Conservation (phyloP, 2,113 vertebrate genomes). For the Xyrauchen texanus region DNA sequence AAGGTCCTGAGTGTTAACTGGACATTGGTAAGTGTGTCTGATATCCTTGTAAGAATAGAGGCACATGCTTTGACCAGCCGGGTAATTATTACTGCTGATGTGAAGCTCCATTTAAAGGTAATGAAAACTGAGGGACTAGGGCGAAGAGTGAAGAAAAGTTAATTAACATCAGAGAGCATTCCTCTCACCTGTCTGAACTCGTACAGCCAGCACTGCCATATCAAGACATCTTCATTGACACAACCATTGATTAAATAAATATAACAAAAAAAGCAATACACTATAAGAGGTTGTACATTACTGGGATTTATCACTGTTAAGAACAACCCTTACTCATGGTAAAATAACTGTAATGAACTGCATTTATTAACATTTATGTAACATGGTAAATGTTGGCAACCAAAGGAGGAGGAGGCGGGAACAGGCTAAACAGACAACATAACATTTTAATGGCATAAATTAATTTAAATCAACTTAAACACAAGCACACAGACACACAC, state of each 20-base stretch:
- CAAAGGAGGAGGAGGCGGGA: no score
- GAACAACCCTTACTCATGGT: no score
- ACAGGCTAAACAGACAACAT: no score
- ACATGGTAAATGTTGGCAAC: no score
- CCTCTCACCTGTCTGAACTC: constrained; percentile 79
- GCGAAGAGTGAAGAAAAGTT: constrained; percentile 67
- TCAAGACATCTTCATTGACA: constrained; percentile 71
- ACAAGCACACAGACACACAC: no score
- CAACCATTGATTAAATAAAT: constrained; percentile 27
- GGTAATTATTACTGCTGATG: constrained; percentile 87
- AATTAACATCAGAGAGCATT: constrained; percentile 84
- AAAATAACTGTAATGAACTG: no score
- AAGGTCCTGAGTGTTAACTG: constrained; percentile 74
- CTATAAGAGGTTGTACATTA: not conserved
- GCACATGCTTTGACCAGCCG: constrained; percentile 81
- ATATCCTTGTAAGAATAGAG: constrained; percentile 80
- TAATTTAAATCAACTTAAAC: no score
- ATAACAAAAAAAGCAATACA: not conserved
- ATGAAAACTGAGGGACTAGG: constrained; percentile 76
- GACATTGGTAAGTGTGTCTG: constrained; percentile 78
- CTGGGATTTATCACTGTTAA: no score
- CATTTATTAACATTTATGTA: no score
- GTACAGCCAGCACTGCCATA: constrained; percentile 68
- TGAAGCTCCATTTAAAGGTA: constrained; percentile 88
- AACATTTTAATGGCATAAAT: no score